These are phyloP conservation scores for Carcinoscorpius rotundicauda DNA, from an alignment of 1,140 invertebrate genomes.

Conservation along the genomic window DNA sequence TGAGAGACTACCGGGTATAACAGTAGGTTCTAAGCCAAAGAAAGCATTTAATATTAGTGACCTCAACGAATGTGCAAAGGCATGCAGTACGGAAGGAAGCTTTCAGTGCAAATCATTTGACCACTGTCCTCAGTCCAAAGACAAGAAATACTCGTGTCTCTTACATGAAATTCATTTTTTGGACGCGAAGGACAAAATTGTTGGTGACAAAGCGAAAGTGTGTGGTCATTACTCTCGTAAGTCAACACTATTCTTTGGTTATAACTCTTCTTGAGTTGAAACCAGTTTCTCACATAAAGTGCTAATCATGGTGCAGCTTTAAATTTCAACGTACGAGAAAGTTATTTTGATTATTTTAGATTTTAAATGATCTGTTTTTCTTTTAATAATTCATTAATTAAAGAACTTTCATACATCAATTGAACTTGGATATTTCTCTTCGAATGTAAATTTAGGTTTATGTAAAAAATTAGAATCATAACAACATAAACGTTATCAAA, in stretches of 20 bases:
- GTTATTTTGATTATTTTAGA: no score
- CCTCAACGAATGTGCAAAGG: background rate
- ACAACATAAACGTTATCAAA: no score
- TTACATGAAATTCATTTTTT: constrained; percentile 1
- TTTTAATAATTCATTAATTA: no score
- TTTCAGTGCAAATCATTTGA: background rate
- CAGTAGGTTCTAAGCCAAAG: background rate
- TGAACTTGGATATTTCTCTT: no score
- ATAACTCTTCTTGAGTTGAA: no score
- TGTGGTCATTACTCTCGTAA: background rate
- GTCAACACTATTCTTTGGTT: background rate
- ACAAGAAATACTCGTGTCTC: background rate
- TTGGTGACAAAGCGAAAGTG: background rate
- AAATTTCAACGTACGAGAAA: no score
- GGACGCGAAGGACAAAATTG: background rate
- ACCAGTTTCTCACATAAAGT: no score
- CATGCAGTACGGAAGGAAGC: background rate
- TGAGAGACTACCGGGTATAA: background rate
- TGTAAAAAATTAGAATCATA: no score
- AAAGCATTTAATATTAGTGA: background rate
- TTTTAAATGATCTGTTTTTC: no score
- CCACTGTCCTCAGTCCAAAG: background rate
- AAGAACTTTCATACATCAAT: no score
- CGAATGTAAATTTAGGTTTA: no score
- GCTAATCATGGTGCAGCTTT: no score